Evolutionary conservation across 2,797 vertebrate genomes (phyloP).

Genomic region (Hippocampus kuda): DNA sequence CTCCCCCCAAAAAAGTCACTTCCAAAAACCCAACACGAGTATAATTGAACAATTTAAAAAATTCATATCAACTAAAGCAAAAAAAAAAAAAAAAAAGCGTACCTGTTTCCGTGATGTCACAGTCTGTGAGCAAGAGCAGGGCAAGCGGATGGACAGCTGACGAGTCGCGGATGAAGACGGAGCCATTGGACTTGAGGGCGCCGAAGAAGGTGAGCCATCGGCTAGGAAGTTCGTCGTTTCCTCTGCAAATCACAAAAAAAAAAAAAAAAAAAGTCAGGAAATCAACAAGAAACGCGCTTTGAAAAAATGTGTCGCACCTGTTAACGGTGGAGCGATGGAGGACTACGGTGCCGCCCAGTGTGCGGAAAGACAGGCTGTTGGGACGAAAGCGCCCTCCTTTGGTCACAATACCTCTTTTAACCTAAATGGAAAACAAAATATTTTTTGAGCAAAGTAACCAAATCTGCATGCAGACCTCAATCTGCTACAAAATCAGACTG

Average conservation of each 20-base stretch:
- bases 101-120: slow-evolving; percentile 79
- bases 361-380: slow-evolving; percentile 69
- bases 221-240: slow-evolving; percentile 68
- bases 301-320: slow-evolving; percentile 61
- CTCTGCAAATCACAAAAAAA: slow-evolving; percentile 40
- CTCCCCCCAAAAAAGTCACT: no score
- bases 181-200: slow-evolving; percentile 79
- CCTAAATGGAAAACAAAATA: slow-evolving; percentile 53
- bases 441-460: neutral
- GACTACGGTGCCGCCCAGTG: slow-evolving; percentile 74
- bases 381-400: slow-evolving; percentile 87
- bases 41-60: neutral
- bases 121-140: slow-evolving; percentile 83
- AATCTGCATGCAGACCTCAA: neutral
- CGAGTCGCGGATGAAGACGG: slow-evolving; percentile 86
- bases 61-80: neutral
- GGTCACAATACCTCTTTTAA: slow-evolving; percentile 80
- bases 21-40: neutral
- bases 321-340: slow-evolving; percentile 92
- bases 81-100: slow-evolving; percentile 7
- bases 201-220: slow-evolving; percentile 93
- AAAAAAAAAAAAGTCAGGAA: neutral
- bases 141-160: slow-evolving; percentile 85
- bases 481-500: neutral
- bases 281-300: neutral